Percentiles rank a stretch among this genome's conserved stretches.
Conservation (phyloP, 2,797 vertebrate species). For the Melanotaenia nigrans region DNA sequence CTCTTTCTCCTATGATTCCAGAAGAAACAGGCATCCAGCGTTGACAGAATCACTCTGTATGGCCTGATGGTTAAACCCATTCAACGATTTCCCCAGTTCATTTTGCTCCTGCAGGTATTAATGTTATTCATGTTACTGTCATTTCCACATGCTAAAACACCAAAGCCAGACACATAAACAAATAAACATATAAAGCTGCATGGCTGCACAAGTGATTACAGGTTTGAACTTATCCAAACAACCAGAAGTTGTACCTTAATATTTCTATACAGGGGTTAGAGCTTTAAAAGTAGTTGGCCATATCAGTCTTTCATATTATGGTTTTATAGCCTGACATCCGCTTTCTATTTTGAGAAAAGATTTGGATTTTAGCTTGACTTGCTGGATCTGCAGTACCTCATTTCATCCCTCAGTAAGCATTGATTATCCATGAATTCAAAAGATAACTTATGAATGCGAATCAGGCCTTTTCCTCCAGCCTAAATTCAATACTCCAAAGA, state of each 20-base stretch:
- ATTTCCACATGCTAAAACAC: slow-evolving; percentile 13
- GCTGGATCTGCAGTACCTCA: slow-evolving; percentile 72
- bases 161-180: slow-evolving; percentile 9
- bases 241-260: slow-evolving; percentile 13
- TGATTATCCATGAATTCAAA: slow-evolving; percentile 82
- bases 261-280: slow-evolving; percentile 6
- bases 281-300: slow-evolving; percentile 38
- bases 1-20: slow-evolving; percentile 54
- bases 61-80: slow-evolving; percentile 98
- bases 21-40: slow-evolving; percentile 92
- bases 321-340: slow-evolving; percentile 42
- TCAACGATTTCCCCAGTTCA: slow-evolving; percentile 97
- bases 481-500: slow-evolving; percentile 53
- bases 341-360: slow-evolving; percentile 65
- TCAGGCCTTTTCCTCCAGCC: slow-evolving; percentile 65
- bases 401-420: slow-evolving; percentile 84
- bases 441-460: slow-evolving; percentile 82
- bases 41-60: slow-evolving; percentile 94
- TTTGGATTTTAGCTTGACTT: slow-evolving; percentile 72
- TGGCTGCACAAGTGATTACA: slow-evolving; percentile 35
- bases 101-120: slow-evolving; percentile 93
- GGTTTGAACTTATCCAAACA: slow-evolving; percentile 38
- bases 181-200: slow-evolving; percentile 30
- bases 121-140: slow-evolving; percentile 11
- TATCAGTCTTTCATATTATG: slow-evolving; percentile 45